phyloP scores from a whole-genome alignment of 2,888 invertebrate species.

The Barypeithes pellucidus region DNA sequence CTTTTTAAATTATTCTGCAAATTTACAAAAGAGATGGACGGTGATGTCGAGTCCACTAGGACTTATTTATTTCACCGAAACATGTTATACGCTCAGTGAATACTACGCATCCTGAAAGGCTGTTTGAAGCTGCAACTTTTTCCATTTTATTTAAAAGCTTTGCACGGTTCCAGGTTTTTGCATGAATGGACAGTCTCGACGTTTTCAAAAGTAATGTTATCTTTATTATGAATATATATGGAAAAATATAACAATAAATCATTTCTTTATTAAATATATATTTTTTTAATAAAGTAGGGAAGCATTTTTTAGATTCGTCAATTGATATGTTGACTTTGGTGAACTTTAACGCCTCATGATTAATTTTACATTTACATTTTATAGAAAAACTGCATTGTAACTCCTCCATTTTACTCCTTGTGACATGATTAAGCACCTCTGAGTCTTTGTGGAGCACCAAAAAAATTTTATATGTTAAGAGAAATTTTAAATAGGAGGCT shows the following conservation, averaged over 20 bases:
- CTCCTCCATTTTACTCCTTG: too few relatives aligned
- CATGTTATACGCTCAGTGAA: constrained; percentile 25
- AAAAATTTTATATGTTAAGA: too few relatives aligned
- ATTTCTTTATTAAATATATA: neutral
- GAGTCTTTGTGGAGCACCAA: too few relatives aligned
- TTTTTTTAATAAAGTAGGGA: too few relatives aligned
- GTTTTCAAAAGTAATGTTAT: constrained; percentile 6
- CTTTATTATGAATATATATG: neutral
- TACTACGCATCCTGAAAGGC: constrained; percentile 22
- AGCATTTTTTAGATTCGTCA: too few relatives aligned
- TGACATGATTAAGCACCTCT: too few relatives aligned
- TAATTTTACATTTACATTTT: too few relatives aligned
- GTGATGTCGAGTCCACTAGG: constrained; percentile 26
- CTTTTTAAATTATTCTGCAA: constrained; percentile 22
- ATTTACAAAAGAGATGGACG: constrained; percentile 25
- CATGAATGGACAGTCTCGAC: constrained; percentile 13
- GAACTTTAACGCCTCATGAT: too few relatives aligned
- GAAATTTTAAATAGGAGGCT: too few relatives aligned
- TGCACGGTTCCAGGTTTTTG: constrained; percentile 22
- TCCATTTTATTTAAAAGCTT: constrained; percentile 22
- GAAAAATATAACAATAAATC: neutral
- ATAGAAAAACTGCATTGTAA: too few relatives aligned
- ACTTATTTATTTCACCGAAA: constrained; percentile 30
- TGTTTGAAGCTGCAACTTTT: constrained; percentile 31
- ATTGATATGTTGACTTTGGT: too few relatives aligned